Evolutionary conservation across 2,888 invertebrate species (phyloP), one percentile per base, ranked within the genome.

Genomic region (Himalopsyche kuldschensis): DNA sequence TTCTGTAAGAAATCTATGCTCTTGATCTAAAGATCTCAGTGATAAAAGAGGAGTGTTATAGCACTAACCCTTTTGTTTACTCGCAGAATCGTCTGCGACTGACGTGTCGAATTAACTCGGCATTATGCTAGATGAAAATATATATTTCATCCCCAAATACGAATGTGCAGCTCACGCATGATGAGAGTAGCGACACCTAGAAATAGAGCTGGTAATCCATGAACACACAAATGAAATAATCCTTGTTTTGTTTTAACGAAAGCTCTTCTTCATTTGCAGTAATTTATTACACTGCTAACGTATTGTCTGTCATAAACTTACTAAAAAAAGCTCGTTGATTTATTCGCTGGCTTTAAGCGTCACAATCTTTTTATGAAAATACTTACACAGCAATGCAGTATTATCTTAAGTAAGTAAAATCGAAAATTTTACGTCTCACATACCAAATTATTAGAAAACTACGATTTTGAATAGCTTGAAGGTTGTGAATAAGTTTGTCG

Each of bases 91-190:
- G 63, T 83, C 85, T 85, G 85, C 46, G 46, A 10, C 75, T 85
- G 85, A 85, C 85, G 75, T 55, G 82, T 41, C 79, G 78, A 48
- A 83, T 85, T 85, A 79, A 80, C 85, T 83, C 75, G 47, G 83
- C 46, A 80, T 83, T 82, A 83, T 78, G 24, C 24, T 20, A 30
- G 27, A 63, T 41, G 41, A 78, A 78, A 82, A 78, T 30, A 55
- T 82, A 82, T 82, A 82, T 82, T 78, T 78, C 82, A 78, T 69
- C n/a, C 69, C 24, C 80, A 80, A 80, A 80, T 78, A 55, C 41
- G 48, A 41, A 78, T 31, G 32, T 78, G 82, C 32, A 31, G 32
- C 41, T 41, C 24, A 31, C 32, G 41, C 32, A 77, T 17, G 20
- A 77, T 75, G 75, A 15, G 17, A 30, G 77, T 35, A n/a, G 17